phyloP scores from a whole-genome alignment of 2,113 vertebrate species.

The Bagarius yarrelli region DNA sequence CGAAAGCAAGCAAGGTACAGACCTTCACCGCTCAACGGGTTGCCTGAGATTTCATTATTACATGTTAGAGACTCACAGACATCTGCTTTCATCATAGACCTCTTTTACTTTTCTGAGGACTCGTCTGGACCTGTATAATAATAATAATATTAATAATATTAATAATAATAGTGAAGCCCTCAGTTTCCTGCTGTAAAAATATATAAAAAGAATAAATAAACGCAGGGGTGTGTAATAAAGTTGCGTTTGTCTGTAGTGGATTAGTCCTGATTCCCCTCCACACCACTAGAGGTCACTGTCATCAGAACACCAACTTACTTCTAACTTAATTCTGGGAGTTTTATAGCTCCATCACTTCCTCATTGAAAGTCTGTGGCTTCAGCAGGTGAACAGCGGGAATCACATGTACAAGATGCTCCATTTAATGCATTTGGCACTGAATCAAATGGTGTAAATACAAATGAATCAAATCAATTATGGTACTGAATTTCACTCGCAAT shows the following conservation, averaged over 20 bases:
- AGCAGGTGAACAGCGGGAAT: too few relatives aligned
- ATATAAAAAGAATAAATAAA: neutral
- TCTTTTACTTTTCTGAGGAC: neutral
- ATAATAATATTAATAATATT: neutral
- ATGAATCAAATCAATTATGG: too few relatives aligned
- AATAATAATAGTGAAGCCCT: neutral
- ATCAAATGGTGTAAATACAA: too few relatives aligned
- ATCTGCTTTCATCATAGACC: neutral
- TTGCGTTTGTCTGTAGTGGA: neutral
- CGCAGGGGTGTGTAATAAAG: neutral
- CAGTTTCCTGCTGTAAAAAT: neutral
- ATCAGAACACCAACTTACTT: neutral
- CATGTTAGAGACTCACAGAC: neutral
- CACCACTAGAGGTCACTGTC: neutral
- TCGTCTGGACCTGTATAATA: neutral
- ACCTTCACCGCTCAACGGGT: neutral
- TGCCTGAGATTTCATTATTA: neutral
- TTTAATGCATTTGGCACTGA: too few relatives aligned
- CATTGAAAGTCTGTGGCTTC: neutral
- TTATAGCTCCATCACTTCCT: neutral
- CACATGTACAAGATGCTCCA: too few relatives aligned
- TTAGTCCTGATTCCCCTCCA: neutral
- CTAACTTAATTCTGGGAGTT: too few relatives aligned
- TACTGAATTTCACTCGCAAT: too few relatives aligned
- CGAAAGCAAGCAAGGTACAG: slow-evolving; percentile 14